A percentile compares a stretch with the other conserved stretches of the same genome.
Conservation (phyloP, 2,888 invertebrate genomes). For the Drosophila barbarae region DNA sequence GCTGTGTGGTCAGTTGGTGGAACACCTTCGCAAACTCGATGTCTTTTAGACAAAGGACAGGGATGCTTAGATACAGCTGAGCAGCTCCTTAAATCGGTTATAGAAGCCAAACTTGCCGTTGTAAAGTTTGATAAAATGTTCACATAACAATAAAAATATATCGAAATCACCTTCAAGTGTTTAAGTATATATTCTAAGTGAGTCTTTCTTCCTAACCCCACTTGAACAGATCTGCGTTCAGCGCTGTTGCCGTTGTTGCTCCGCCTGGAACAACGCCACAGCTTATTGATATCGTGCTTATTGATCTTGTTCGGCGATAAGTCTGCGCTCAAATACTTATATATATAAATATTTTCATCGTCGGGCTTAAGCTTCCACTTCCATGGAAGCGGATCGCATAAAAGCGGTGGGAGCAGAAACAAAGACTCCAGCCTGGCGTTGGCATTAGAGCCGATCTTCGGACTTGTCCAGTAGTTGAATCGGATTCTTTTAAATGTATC, state of each 20-base stretch:
- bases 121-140: not conserved
- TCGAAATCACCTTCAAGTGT: not conserved
- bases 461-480: slow-evolving; percentile 58
- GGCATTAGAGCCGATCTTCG: slow-evolving; percentile 52
- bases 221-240: slow-evolving; percentile 18
- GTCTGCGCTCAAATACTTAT: slow-evolving; percentile 58
- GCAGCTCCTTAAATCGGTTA: not conserved
- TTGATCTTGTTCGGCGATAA: slow-evolving; percentile 80
- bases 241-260: slow-evolving; percentile 37
- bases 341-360: slow-evolving; percentile 66
- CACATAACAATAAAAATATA: not conserved
- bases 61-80: not conserved
- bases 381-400: slow-evolving; percentile 76
- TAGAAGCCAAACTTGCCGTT: not conserved
- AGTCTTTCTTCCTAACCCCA: slow-evolving; percentile 14
- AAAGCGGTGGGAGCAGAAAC: slow-evolving; percentile 40
- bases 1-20: slow-evolving; percentile 1
- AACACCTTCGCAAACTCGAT: not conserved
- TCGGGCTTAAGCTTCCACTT: slow-evolving; percentile 76
- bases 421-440: slow-evolving; percentile 39
- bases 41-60: not conserved
- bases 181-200: not conserved
- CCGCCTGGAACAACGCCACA: slow-evolving; percentile 54
- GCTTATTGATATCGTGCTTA: slow-evolving; percentile 80
- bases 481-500: slow-evolving; percentile 42